These are phyloP conservation scores for Onychomys torridus DNA, from an alignment of 2,797 vertebrate species.

Conservation along the genomic window DNA sequence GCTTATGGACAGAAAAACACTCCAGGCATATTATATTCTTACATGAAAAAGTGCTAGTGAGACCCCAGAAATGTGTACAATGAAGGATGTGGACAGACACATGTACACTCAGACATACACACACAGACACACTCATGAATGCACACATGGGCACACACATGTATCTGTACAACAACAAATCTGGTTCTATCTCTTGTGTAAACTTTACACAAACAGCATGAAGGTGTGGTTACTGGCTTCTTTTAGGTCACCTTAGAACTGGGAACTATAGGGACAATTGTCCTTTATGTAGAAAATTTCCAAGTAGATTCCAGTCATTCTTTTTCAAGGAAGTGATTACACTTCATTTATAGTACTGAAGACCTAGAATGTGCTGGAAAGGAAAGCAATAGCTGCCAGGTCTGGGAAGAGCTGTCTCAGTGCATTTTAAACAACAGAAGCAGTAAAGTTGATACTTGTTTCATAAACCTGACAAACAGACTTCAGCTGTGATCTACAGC, in stretches of 20 bases:
- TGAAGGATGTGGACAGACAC: background rate
- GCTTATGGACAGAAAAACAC: background rate
- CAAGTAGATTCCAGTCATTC: constrained; percentile 33
- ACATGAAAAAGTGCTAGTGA: background rate
- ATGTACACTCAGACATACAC: background rate
- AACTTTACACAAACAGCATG: background rate
- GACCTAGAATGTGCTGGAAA: constrained; percentile 55
- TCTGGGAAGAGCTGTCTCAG: constrained; percentile 55
- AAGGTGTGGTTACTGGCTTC: background rate
- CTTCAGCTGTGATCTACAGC: constrained; percentile 51
- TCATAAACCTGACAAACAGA: constrained; percentile 67
- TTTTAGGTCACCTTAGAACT: background rate
- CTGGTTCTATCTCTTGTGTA: background rate
- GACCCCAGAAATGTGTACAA: background rate
- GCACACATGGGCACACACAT: background rate
- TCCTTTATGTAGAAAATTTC: constrained; percentile 57
- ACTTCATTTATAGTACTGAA: constrained; percentile 63
- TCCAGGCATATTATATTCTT: background rate
- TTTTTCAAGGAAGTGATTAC: constrained; percentile 27
- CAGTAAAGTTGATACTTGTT: constrained; percentile 62
- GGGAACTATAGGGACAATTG: constrained; percentile 33
- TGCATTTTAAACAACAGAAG: constrained; percentile 69
- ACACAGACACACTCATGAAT: background rate
- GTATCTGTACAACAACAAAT: background rate
- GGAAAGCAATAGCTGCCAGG: constrained; percentile 56